phyloP scores from a whole-genome alignment of 2,113 vertebrate species.

The Melanerpes formicivorus region DNA sequence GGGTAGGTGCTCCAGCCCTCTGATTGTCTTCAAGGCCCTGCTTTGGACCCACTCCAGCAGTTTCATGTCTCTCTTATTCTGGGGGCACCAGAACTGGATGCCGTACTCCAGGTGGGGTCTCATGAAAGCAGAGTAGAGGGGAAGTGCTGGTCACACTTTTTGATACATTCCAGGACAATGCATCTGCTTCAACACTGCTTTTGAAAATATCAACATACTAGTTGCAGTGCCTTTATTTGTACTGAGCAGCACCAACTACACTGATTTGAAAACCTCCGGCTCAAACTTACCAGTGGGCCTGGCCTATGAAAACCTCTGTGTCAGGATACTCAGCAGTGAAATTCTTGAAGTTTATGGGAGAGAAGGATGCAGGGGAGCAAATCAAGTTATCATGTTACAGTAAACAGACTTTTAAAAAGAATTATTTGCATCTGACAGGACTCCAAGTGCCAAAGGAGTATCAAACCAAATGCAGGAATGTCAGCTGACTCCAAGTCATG shows the following conservation, averaged over 20 bases:
- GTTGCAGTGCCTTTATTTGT: background rate
- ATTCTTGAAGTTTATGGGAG: fast-evolving
- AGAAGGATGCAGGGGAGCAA: background rate
- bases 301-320: background rate
- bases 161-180: background rate
- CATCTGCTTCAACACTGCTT: background rate
- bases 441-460: background rate
- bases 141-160: too few species aligned
- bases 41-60: too few species aligned
- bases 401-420: too few species aligned
- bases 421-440: background rate
- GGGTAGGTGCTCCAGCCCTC: too few species aligned
- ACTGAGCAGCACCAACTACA: background rate
- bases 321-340: background rate
- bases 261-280: background rate
- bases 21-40: too few species aligned
- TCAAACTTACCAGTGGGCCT: background rate
- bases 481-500: fast-evolving
- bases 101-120: too few species aligned
- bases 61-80: too few species aligned
- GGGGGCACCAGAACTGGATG: too few species aligned
- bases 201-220: background rate
- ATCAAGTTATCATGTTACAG: background rate
- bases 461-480: background rate
- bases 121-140: too few species aligned